Evolutionary conservation across 2,797 vertebrate genomes (phyloP), one percentile per base, ranked within the genome.

Genomic region (Sebastes oblongus): DNA sequence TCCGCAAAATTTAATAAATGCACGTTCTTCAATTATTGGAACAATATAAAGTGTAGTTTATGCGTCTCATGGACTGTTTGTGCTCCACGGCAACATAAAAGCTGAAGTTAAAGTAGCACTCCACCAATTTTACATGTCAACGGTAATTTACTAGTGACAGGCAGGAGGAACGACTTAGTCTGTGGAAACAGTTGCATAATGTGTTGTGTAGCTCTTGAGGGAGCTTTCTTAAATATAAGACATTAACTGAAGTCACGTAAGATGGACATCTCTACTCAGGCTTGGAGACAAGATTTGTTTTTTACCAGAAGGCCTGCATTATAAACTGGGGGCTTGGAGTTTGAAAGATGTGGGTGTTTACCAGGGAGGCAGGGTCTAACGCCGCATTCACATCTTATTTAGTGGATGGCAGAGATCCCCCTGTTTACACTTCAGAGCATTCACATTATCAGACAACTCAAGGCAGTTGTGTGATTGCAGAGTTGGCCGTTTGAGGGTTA

Each of bases 221-320:
- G 34, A 71, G 4, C 32, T 27, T 66, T 50, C 16, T 66, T 50
- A 30, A 30, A 66, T 29, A 10, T 0, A 24, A 55, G 46, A 54
- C 8, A 52, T 32, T 32, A 66, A 46, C 16, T 16, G 2, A 16
- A n/a, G 29, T 8, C 42, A 16, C 39, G 39, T 42, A 42, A 42
- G 1, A 42, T 42, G 39, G 39, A 42, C 0, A 42, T 42, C 39
- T 42, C 39, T 42, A 42, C 14, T 42, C 6, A 16, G 39, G 39
- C 39, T 42, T 42, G 6, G 14, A 7, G 39, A 42, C 14, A 42
- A 0, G 14, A 42, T 42, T 46, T 46, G 0, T 46, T 46, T 46
- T 46, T 46, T 39, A 18, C 16, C 16, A 46, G 42, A 46, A 18
- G 42, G 42, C 16, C 42, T 46, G 42, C 16, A 46, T 46, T 46